Conservation (phyloP, 2,797 vertebrate species). For the Moxostoma hubbsi region DNA sequence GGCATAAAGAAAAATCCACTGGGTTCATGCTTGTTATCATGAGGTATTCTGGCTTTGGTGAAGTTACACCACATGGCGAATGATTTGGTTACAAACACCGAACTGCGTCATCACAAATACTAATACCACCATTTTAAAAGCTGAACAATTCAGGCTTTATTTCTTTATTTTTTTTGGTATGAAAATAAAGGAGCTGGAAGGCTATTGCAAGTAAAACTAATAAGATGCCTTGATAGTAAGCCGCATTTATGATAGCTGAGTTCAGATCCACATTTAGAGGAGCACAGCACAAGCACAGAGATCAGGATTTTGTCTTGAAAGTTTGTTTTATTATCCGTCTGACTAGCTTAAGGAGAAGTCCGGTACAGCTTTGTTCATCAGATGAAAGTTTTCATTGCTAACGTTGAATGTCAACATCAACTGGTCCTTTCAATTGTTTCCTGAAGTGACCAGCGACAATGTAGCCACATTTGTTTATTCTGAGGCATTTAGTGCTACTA, state of each 20-base stretch:
- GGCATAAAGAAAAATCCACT: slow-evolving; percentile 55
- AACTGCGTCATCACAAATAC: slow-evolving; percentile 70
- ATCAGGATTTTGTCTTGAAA: slow-evolving; percentile 36
- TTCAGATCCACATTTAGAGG: slow-evolving; percentile 53
- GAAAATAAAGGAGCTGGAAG: slow-evolving; percentile 69
- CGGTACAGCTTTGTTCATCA: slow-evolving; percentile 38
- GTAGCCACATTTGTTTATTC: slow-evolving; percentile 8
- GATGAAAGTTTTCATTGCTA: slow-evolving; percentile 29
- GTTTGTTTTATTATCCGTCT: slow-evolving; percentile 42
- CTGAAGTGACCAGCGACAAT: slow-evolving; percentile 24
- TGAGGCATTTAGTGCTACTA: slow-evolving; percentile 14
- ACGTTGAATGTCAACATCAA: background rate
- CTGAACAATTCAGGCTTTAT: slow-evolving; percentile 56
- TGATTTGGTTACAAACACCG: slow-evolving; percentile 73
- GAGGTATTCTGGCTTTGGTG: slow-evolving; percentile 79
- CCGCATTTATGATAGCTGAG: slow-evolving; percentile 13
- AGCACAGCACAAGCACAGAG: slow-evolving; percentile 65
- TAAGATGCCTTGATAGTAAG: slow-evolving; percentile 45
- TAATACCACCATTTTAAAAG: slow-evolving; percentile 73
- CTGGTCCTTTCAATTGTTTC: slow-evolving; percentile 26
- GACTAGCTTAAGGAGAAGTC: slow-evolving; percentile 40
- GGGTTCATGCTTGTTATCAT: slow-evolving; percentile 64
- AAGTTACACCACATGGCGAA: slow-evolving; percentile 66
- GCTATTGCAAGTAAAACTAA: slow-evolving; percentile 39
- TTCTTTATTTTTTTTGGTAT: slow-evolving; percentile 67